These are phyloP conservation scores for Ictalurus furcatus DNA, from an alignment of 2,113 vertebrate species.

Conservation along the genomic window DNA sequence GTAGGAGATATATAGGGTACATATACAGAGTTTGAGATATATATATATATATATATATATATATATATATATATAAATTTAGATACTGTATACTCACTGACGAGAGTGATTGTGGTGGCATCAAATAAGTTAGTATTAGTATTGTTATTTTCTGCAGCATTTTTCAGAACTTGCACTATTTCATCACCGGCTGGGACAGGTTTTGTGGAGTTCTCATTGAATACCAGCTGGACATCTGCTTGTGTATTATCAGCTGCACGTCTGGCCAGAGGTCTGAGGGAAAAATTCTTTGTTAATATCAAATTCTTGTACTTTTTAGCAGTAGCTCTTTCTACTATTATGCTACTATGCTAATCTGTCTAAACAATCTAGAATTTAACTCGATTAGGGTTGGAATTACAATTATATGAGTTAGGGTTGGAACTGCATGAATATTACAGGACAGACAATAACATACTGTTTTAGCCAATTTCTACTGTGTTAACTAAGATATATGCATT, in stretches of 20 bases:
- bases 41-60: no score
- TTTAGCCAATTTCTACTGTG: background rate
- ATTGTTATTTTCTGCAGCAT: background rate
- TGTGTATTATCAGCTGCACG: background rate
- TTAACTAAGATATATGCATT: no score
- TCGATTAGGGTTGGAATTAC: background rate
- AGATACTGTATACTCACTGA: conserved; percentile 12
- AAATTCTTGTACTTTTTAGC: background rate
- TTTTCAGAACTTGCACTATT: background rate
- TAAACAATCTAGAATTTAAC: background rate
- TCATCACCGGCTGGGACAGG: background rate
- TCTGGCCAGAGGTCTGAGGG: background rate
- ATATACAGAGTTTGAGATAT: background rate
- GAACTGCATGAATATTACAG: background rate
- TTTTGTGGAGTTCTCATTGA: background rate
- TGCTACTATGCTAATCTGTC: background rate
- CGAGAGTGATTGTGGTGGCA: background rate
- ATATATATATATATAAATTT: no score
- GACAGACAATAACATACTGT: background rate
- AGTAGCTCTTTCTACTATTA: background rate
- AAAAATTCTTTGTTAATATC: background rate
- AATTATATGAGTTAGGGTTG: no score
- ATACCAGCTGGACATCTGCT: conserved; percentile 31
- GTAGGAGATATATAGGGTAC: background rate
- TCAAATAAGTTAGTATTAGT: background rate